Conservation (phyloP, 2,888 invertebrate species). For the Patella ulyssiponensis region DNA sequence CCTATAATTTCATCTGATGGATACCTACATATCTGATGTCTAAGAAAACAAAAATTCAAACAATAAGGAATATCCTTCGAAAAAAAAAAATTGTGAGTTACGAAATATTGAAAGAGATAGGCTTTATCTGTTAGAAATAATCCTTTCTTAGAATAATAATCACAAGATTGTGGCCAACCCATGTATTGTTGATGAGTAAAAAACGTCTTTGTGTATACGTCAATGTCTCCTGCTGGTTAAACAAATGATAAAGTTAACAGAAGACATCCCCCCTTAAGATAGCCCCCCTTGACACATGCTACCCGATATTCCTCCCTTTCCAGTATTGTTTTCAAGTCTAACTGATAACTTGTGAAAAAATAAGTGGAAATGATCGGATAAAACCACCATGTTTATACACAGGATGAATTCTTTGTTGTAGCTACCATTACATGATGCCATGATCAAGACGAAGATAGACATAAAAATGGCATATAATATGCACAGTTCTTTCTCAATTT, state of each 20-base stretch:
- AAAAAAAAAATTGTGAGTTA: too few relatives aligned
- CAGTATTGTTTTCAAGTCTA: not conserved
- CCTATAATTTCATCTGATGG: too few relatives aligned
- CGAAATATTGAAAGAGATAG: too few relatives aligned
- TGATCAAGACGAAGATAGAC: not conserved
- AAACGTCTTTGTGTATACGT: too few relatives aligned
- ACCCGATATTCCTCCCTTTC: not conserved
- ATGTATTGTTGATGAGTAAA: too few relatives aligned
- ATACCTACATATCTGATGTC: too few relatives aligned
- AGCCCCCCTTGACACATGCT: not conserved
- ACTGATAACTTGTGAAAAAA: not conserved
- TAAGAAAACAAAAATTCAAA: too few relatives aligned
- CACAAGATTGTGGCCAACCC: too few relatives aligned
- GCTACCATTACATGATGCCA: constrained; percentile 1
- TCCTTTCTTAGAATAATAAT: too few relatives aligned
- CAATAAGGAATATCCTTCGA: too few relatives aligned
- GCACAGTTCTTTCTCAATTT: not conserved
- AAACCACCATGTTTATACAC: not conserved
- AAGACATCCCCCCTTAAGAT: constrained; percentile 1
- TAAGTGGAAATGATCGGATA: not conserved
- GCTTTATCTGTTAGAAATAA: too few relatives aligned
- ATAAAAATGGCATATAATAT: not conserved
- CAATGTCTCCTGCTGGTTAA: not conserved
- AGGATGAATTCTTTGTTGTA: constrained; percentile 1
- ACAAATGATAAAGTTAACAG: constrained; percentile 8